Evolutionary conservation across 2,797 vertebrate genomes (phyloP).

Genomic region (Macropodus opercularis): DNA sequence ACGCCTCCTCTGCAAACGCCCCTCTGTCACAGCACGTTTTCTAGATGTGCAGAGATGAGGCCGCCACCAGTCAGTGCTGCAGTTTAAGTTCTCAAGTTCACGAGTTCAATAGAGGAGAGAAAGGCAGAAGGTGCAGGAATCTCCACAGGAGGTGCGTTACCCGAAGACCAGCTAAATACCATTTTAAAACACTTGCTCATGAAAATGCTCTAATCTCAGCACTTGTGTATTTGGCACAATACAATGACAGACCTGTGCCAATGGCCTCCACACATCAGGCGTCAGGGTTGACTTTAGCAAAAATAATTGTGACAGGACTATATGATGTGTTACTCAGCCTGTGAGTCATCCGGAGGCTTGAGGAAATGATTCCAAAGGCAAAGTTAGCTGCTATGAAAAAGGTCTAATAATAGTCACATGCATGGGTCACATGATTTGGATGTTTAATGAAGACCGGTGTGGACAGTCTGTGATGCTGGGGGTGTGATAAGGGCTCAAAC

Average conservation of each 20-base stretch:
- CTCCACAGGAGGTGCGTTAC: neutral
- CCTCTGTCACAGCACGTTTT: neutral
- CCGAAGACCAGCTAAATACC: too few relatives aligned
- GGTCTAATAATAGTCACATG: conserved; percentile 1
- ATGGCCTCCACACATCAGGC: neutral
- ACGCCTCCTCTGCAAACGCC: neutral
- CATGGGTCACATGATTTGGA: too few relatives aligned
- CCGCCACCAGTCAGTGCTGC: neutral
- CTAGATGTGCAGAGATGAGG: neutral
- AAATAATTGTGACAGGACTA: neutral
- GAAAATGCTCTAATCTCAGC: too few relatives aligned
- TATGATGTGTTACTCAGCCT: conserved; percentile 13
- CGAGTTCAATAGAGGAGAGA: neutral
- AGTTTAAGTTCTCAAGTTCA: neutral
- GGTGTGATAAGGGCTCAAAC: too few relatives aligned
- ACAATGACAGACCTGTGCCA: too few relatives aligned
- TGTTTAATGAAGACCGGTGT: too few relatives aligned
- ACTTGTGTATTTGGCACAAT: too few relatives aligned
- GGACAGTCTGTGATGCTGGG: too few relatives aligned
- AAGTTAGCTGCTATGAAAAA: neutral
- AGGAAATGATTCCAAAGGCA: neutral
- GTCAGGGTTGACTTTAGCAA: conserved; percentile 9
- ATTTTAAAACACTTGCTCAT: too few relatives aligned
- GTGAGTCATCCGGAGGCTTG: conserved; percentile 2
- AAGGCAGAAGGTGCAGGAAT: neutral